These are phyloP conservation scores for Montipora sp. DNA, from an alignment of 64 coral and sea anemone species.

Conservation along the genomic window DNA sequence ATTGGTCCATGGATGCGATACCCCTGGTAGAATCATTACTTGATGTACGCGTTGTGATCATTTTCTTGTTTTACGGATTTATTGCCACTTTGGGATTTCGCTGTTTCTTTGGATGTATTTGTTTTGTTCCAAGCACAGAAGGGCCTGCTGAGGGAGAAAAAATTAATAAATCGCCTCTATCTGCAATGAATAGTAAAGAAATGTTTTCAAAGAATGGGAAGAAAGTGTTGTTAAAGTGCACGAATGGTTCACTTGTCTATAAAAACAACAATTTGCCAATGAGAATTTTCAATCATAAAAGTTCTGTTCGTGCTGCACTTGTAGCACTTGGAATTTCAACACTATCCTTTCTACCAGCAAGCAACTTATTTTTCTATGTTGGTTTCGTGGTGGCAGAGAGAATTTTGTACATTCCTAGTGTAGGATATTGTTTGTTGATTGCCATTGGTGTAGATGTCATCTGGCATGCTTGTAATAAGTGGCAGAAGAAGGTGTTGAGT, in stretches of 20 bases:
- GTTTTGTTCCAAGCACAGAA: neutral
- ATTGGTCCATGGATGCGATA: slow-evolving; percentile 96
- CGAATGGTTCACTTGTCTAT: neutral
- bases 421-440: slow-evolving; percentile 82
- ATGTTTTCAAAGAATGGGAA: neutral
- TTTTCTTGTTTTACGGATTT: slow-evolving; percentile 73
- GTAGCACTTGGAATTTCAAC: slow-evolving; percentile 65
- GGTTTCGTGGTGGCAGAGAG: slow-evolving; percentile 90
- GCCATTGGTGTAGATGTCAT: slow-evolving; percentile 71
- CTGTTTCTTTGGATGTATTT: slow-evolving; percentile 36
- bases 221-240: neutral
- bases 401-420: slow-evolving; percentile 90
- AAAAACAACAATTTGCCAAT: slow-evolving; percentile 46
- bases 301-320: slow-evolving; percentile 44
- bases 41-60: slow-evolving; percentile 66
- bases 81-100: slow-evolving; percentile 42
- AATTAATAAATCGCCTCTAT: neutral
- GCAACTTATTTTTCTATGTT: slow-evolving; percentile 96
- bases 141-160: neutral
- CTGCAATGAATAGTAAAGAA: neutral
- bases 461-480: slow-evolving; percentile 8
- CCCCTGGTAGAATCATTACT: slow-evolving; percentile 72
- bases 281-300: neutral
- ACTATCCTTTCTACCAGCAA: slow-evolving; percentile 81
- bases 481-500: slow-evolving; percentile 10